Percentiles rank a stretch among this genome's conserved stretches.
These are phyloP conservation scores for Rhincodon typus DNA, from an alignment of 2,797 vertebrate genomes.

Conservation along the genomic window DNA sequence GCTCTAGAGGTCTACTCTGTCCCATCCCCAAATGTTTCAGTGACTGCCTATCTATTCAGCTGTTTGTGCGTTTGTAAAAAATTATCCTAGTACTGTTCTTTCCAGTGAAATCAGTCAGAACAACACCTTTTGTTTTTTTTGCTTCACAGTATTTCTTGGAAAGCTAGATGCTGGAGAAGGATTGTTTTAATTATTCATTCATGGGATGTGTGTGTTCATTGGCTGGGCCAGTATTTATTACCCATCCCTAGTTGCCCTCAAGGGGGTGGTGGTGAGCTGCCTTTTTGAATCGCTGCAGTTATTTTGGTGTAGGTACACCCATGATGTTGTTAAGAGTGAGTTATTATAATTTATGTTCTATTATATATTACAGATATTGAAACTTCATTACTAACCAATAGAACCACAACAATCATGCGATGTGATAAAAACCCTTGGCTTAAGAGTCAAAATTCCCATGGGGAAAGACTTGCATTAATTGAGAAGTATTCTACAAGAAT, in stretches of 20 bases:
- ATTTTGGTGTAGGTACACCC: no score
- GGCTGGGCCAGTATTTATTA: no score
- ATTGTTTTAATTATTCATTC: not conserved
- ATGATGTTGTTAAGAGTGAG: no score
- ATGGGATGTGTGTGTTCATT: no score
- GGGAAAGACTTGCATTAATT: not conserved
- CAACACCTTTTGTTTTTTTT: not conserved
- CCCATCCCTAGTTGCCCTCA: no score
- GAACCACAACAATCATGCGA: not conserved
- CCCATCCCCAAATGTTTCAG: not conserved
- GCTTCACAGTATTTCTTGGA: not conserved
- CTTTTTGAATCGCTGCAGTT: no score
- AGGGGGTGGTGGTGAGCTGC: no score
- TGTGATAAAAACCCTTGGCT: not conserved
- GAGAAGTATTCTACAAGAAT: not conserved
- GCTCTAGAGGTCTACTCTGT: not conserved
- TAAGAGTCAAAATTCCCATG: not conserved
- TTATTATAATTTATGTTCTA: no score
- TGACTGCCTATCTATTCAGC: not conserved
- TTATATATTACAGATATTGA: not conserved
- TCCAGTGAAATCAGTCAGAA: not conserved
- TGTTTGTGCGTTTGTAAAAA: not conserved
- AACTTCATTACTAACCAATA: not conserved
- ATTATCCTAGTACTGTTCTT: not conserved
- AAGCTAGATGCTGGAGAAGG: not conserved